phyloP scores from a whole-genome alignment of 1,140 invertebrate species.

The Wasmannia auropunctata region DNA sequence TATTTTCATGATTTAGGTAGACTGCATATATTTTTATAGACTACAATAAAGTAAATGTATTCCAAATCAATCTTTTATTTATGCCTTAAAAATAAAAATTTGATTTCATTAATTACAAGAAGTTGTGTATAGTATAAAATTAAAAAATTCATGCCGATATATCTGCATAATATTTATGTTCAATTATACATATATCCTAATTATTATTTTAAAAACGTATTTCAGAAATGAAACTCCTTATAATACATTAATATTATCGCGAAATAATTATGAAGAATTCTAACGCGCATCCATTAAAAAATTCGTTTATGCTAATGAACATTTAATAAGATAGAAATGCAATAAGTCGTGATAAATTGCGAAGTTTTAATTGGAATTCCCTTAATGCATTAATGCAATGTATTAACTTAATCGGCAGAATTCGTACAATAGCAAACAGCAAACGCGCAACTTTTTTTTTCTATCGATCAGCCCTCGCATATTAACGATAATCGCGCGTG shows the following conservation, averaged over 20 bases:
- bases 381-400: neutral
- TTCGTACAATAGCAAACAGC: neutral
- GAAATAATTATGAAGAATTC: neutral
- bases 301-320: neutral
- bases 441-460: neutral
- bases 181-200: neutral
- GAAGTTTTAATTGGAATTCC: neutral
- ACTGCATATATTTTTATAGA: slow-evolving; percentile 55
- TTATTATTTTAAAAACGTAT: neutral
- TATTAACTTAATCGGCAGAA: neutral
- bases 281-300: neutral
- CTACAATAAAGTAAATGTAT: slow-evolving; percentile 55
- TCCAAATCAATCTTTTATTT: neutral
- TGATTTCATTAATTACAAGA: neutral
- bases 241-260: neutral
- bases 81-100: neutral
- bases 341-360: neutral
- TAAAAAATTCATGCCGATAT: neutral
- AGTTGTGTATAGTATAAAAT: neutral
- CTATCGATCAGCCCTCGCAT: neutral
- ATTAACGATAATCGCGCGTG: neutral
- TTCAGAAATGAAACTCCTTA: neutral
- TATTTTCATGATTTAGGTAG: neutral
- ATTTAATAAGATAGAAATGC: neutral
- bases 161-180: neutral